Evolutionary conservation across 2,797 vertebrate species (phyloP), one percentile per base, ranked within the genome.

Genomic region (Rhinatrema bivittatum): DNA sequence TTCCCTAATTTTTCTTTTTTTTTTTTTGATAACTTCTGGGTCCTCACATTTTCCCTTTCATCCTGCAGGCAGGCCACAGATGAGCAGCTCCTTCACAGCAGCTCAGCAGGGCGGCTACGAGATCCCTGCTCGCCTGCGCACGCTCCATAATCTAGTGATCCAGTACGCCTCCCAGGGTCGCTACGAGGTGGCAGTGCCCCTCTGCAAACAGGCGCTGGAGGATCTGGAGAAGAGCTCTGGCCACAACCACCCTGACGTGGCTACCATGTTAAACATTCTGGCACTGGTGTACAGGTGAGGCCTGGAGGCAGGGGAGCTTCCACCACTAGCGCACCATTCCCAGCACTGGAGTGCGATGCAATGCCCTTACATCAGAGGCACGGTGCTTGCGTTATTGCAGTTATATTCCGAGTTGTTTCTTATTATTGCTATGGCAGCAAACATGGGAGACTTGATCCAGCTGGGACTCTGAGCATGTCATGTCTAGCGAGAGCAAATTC

Each of bases 181-280:
- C 8, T 93, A 93, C 0, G 91, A 93, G 66, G 91, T 93, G 3
- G 91, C 91, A 0, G 90, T 91, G 6, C 91, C 91, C 0, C 86
- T 93, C 25, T 93, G 91, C 56, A 91, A 91, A 39, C 91, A 93
- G 82, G 89, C 91, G 19, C 41, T 93, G 31, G 91, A 91, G 46
- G 90, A 93, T 63, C 74, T 93, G 68, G 88, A 93, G 67, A 90
- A 87, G 48, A 85, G 86, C n/a, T 91, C 88, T 0, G 91, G 91
- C n/a, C 91, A 90, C 74, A 81, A 67, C 41, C 91, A 93, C 55
- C 91, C 91, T 0, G 91, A 93, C 0, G 91, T 93, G 25, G 91
- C 91, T 62, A 93, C 91, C 55, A 91, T 93, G 90, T 93, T n/a
- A 10, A 93, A 93, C 42, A 93, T 93, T 37, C 66, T 93, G 37